Evolutionary conservation across 1,140 invertebrate species (phyloP), one percentile per base, ranked within the genome.

Genomic region (Acromyrmex echinatior): DNA sequence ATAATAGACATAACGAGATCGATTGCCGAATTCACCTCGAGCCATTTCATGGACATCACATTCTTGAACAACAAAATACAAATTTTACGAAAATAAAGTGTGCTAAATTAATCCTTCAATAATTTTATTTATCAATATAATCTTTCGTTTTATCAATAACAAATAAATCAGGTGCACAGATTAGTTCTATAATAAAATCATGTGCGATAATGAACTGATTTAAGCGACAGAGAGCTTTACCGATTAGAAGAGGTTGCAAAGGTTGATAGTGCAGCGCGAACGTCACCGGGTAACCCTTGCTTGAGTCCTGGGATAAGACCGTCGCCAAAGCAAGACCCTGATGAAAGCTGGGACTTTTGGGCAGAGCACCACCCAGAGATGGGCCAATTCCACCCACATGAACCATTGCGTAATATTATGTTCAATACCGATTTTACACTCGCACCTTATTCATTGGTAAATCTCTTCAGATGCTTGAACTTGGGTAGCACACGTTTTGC

Each of bases 341-440:
- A 93, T 98, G 97, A 94, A 98, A 98, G 92, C 97, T 98, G 53
- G 98, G 98, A 88, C 97, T 98, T 94, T 98, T 98, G 73, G 97
- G 98, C 92, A 98, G 97, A 71, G 97, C 97, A 90, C 96, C 96
- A 90, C 96, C 95, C 73, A 77, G n/a, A 56, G 96, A 95, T 88
- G 96, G 96, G 91, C 93, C 94, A 91, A 96, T 94, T 89, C 95
- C 95, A 91, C 95, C 95, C 90, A 96, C 95, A 91, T 96, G 96
- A 92, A 96, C 96, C 95, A 96, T 95, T n/a, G 49, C 62, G 80
- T 5, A 31, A 85, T 74, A 56, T 21, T 31, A 51, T 39, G n/a
- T 49, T 25, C 31, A 60, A 10, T 6, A 16, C 25, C 12, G 31
- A 82, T 7, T 62, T 74, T 66, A 74, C 56, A 74, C 35, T 60